A percentile compares a stretch with the other conserved stretches of the same genome.
These are phyloP conservation scores for Physella acuta DNA, from an alignment of 1,140 invertebrate species.

Conservation along the genomic window DNA sequence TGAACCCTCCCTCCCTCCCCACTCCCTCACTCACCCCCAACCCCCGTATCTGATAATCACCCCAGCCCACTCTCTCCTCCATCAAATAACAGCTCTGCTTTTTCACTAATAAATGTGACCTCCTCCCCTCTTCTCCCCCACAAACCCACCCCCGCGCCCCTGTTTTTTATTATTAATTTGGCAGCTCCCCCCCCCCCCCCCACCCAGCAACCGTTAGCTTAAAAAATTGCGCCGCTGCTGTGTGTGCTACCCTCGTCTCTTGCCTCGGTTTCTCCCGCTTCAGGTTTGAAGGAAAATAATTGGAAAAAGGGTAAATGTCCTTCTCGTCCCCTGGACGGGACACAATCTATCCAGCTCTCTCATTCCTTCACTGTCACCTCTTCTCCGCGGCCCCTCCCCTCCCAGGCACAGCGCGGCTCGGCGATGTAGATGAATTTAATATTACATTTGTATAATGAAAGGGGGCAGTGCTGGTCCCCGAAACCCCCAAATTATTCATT, in stretches of 20 bases:
- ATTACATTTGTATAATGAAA: conserved; percentile 39
- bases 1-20: neutral
- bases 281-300: neutral
- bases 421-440: conserved; percentile 40
- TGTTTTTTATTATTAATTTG: neutral
- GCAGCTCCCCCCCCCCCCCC: neutral
- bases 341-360: neutral
- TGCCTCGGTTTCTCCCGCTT: neutral
- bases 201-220: neutral
- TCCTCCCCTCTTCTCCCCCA: neutral
- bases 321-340: neutral
- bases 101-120: too few species aligned
- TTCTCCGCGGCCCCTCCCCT: neutral
- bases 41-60: too few species aligned
- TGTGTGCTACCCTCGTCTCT: neutral
- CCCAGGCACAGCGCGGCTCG: neutral
- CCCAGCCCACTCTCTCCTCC: too few species aligned
- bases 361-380: neutral
- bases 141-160: neutral
- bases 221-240: too few species aligned
- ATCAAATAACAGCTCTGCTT: too few species aligned
- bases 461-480: conserved; percentile 22
- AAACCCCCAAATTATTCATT: conserved; percentile 37
- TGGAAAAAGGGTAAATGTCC: conserved; percentile 5
- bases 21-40: too few species aligned